Conservation (phyloP, 2,113 vertebrate genomes). For the Tauraco erythrolophus region DNA sequence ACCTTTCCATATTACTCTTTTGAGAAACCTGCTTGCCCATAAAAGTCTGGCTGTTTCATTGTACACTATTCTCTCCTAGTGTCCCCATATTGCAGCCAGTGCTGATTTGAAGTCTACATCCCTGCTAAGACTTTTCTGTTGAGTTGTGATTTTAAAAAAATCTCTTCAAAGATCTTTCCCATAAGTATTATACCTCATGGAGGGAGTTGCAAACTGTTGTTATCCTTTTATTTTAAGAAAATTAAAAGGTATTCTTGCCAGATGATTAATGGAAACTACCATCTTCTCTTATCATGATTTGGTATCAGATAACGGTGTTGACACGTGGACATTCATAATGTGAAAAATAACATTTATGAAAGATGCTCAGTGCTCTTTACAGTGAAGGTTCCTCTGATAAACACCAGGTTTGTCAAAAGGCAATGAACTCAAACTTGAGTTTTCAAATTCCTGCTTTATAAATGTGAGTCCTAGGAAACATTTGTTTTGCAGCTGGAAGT, state of each 20-base stretch:
- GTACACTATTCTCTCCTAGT: accelerated
- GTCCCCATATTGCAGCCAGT: background rate
- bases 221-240: background rate
- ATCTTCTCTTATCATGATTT: background rate
- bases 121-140: background rate
- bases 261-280: background rate
- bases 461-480: background rate
- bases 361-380: background rate
- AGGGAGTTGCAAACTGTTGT: background rate
- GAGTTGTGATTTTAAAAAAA: background rate
- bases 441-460: background rate
- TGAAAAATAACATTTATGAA: background rate
- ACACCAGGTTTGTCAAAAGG: background rate
- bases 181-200: background rate
- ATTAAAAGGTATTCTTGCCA: background rate
- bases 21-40: background rate
- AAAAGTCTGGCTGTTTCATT: background rate
- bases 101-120: background rate
- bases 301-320: background rate
- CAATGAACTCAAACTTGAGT: background rate
- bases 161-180: background rate
- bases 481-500: background rate
- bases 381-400: background rate
- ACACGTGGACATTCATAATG: background rate
- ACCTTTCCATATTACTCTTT: background rate